Conservation (phyloP, 2,888 invertebrate species). For the Drosophila peninsularis region DNA sequence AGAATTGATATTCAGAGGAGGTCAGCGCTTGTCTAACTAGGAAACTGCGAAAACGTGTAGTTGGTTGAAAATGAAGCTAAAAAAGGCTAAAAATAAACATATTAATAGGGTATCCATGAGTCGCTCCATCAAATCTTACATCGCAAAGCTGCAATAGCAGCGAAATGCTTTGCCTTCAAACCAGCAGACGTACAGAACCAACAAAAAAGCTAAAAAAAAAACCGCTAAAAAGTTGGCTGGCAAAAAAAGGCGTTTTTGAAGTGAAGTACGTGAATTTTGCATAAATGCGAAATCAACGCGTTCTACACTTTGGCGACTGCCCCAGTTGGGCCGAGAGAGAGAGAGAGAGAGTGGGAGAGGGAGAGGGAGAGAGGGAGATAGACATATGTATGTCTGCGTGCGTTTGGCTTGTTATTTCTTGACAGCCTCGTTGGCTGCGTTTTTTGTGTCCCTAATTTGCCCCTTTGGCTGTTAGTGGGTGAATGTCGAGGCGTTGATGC, state of each 20-base stretch:
- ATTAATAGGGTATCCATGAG: not conserved
- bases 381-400: conserved; percentile 6
- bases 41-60: too few relatives aligned
- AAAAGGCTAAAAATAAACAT: too few relatives aligned
- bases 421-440: conserved; percentile 56
- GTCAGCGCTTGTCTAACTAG: not conserved
- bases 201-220: conserved; percentile 24
- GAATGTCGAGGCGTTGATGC: conserved; percentile 68
- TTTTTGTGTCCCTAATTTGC: conserved; percentile 66
- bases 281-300: conserved; percentile 80
- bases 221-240: conserved; percentile 16
- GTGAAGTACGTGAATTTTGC: conserved; percentile 73
- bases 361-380: conserved; percentile 14
- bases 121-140: not conserved
- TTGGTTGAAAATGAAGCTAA: too few relatives aligned
- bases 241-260: conserved; percentile 61
- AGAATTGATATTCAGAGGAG: not conserved
- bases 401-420: conserved; percentile 65
- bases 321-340: conserved; percentile 22
- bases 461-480: conserved; percentile 73
- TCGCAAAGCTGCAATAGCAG: not conserved
- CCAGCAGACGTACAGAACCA: conserved; percentile 13
- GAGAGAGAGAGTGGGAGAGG: conserved; percentile 15
- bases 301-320: conserved; percentile 60
- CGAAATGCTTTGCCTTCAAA: conserved; percentile 2